These are phyloP conservation scores for Atta colombica DNA, from an alignment of 1,140 invertebrate genomes.

Conservation along the genomic window DNA sequence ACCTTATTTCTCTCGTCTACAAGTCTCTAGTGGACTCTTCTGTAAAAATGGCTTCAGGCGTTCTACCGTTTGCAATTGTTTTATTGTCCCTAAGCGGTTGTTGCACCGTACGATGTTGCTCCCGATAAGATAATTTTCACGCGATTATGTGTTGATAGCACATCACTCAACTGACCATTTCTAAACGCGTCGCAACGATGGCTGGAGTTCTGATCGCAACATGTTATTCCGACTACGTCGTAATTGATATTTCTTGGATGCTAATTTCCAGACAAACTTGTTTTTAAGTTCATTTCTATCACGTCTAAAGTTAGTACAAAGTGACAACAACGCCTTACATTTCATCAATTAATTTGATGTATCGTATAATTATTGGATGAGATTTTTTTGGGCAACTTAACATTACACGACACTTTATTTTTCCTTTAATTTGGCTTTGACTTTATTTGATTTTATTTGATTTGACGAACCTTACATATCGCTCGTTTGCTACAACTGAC, in stretches of 20 bases:
- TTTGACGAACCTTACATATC: neutral
- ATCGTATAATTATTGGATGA: neutral
- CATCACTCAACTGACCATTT: neutral
- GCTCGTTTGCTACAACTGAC: no score
- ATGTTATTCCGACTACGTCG: neutral
- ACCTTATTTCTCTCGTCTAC: constrained; percentile 38
- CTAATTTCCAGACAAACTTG: neutral
- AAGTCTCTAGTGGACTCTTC: constrained; percentile 68
- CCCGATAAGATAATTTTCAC: constrained; percentile 39
- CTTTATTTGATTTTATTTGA: neutral
- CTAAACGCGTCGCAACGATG: neutral
- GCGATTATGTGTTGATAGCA: neutral
- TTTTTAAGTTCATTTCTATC: neutral
- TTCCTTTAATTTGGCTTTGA: neutral
- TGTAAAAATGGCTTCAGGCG: constrained; percentile 70
- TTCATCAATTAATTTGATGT: neutral
- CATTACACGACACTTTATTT: neutral
- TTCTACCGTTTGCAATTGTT: constrained; percentile 4
- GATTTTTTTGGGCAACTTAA: neutral
- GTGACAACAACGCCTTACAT: neutral
- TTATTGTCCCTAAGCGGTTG: constrained; percentile 44
- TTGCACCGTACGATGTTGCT: constrained; percentile 21
- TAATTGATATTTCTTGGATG: neutral
- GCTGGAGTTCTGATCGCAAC: neutral
- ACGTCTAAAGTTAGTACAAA: neutral